Conservation (phyloP, 1,140 invertebrate genomes). For the Pseudoatta argentina region DNA sequence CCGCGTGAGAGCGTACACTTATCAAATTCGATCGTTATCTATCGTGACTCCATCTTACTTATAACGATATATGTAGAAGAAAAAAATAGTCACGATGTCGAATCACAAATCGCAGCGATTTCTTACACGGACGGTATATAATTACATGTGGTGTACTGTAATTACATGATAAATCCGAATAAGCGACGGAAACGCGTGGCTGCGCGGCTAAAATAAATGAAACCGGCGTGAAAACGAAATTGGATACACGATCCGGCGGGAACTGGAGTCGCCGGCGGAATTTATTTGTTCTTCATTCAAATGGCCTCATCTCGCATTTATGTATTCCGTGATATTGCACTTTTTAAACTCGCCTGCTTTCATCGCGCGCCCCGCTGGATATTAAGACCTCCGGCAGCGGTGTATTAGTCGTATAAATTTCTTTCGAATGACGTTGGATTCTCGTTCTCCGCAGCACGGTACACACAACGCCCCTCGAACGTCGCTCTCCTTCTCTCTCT, state of each 20-base stretch:
- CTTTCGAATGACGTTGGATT: constrained; percentile 75
- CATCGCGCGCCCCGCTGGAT: constrained; percentile 76
- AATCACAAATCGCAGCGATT: constrained; percentile 41
- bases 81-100: constrained; percentile 34
- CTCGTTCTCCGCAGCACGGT: constrained; percentile 65
- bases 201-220: constrained; percentile 77
- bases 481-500: background rate
- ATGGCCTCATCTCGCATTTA: constrained; percentile 85
- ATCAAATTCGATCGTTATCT: constrained; percentile 12
- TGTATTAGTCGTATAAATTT: constrained; percentile 84
- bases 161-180: constrained; percentile 70
- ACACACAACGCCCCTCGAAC: constrained; percentile 49
- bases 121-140: background rate
- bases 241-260: constrained; percentile 77
- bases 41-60: background rate
- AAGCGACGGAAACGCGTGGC: constrained; percentile 65
- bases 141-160: constrained; percentile 14
- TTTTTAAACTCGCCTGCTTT: constrained; percentile 81
- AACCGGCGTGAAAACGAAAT: constrained; percentile 83
- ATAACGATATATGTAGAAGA: background rate
- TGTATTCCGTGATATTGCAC: constrained; percentile 85
- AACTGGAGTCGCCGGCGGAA: constrained; percentile 79
- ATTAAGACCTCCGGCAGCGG: constrained; percentile 80
- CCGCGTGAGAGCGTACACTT: background rate
- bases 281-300: constrained; percentile 85